Percentiles rank a stretch among this genome's conserved stretches.
phyloP scores from a whole-genome alignment of 2,888 invertebrate species.

The Atethmia centrago region DNA sequence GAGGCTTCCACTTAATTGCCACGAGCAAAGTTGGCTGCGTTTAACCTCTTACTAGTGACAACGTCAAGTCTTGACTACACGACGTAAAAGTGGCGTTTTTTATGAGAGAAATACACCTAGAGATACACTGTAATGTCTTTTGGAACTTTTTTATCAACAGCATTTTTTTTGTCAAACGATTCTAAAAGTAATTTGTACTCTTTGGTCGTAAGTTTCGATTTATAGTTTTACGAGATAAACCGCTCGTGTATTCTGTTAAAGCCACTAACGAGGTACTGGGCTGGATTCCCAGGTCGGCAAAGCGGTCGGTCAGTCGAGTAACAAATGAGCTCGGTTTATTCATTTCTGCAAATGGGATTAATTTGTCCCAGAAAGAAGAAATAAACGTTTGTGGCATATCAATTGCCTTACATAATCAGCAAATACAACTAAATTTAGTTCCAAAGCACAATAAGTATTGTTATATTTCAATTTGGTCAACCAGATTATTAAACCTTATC shows the following conservation, averaged over 20 bases:
- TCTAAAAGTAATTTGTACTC: conserved; percentile 6
- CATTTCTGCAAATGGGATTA: conserved; percentile 46
- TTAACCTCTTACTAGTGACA: conserved; percentile 18
- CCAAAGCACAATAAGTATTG: neutral
- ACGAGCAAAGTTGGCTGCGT: conserved; percentile 18
- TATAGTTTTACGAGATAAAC: conserved; percentile 28
- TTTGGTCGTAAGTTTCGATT: conserved; percentile 23
- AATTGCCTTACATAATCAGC: conserved; percentile 13
- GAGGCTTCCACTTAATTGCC: conserved; percentile 16
- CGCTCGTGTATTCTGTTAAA: conserved; percentile 34
- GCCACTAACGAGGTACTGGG: conserved; percentile 52
- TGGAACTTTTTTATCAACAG: neutral
- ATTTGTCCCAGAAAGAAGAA: conserved; percentile 34
- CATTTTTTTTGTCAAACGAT: neutral
- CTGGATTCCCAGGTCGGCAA: conserved; percentile 47
- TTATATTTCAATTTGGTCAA: neutral
- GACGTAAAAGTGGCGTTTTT: conserved; percentile 22
- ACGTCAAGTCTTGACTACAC: conserved; percentile 5
- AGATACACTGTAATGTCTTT: conserved; percentile 4
- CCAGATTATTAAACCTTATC: neutral
- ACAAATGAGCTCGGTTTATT: conserved; percentile 55
- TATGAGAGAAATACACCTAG: conserved; percentile 28
- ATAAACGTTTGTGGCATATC: conserved; percentile 39
- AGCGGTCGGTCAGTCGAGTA: conserved; percentile 44
- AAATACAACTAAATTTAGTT: neutral